A percentile compares a stretch with the other conserved stretches of the same genome.
Evolutionary conservation across 1,140 invertebrate species (phyloP).

Genomic region (Atta cephalotes): DNA sequence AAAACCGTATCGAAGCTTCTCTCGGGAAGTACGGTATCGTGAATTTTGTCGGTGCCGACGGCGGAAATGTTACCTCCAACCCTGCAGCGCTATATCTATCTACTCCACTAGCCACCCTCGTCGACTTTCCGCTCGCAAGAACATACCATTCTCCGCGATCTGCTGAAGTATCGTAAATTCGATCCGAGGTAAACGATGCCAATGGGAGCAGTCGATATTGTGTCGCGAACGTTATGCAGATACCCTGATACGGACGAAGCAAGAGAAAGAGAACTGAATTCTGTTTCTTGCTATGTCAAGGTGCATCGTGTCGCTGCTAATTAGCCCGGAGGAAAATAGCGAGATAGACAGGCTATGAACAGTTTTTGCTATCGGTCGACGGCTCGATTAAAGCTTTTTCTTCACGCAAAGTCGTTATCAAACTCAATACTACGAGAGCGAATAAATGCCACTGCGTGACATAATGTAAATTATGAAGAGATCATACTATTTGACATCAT

Average conservation of each 20-base stretch:
- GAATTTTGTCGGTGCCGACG: slow-evolving; percentile 42
- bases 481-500: background rate
- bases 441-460: slow-evolving; percentile 27
- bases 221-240: slow-evolving; percentile 61
- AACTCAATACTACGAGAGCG: slow-evolving; percentile 13
- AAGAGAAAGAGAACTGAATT: slow-evolving; percentile 43
- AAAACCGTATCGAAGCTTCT: slow-evolving; percentile 40
- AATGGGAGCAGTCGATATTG: slow-evolving; percentile 61
- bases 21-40: slow-evolving; percentile 50
- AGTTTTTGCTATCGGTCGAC: slow-evolving; percentile 31
- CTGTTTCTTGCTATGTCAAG: slow-evolving; percentile 55
- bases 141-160: slow-evolving; percentile 64
- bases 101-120: slow-evolving; percentile 61
- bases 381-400: slow-evolving; percentile 59
- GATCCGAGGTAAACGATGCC: slow-evolving; percentile 63
- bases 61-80: slow-evolving; percentile 58
- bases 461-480: background rate
- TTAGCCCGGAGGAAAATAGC: slow-evolving; percentile 56
- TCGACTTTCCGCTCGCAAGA: slow-evolving; percentile 61
- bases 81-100: slow-evolving; percentile 53
- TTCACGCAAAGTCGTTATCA: slow-evolving; percentile 32
- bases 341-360: slow-evolving; percentile 42
- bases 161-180: slow-evolving; percentile 69
- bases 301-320: slow-evolving; percentile 42
- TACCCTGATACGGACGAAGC: slow-evolving; percentile 1